Conservation (phyloP, 2,888 invertebrate genomes). For the Rotaria macrura region DNA sequence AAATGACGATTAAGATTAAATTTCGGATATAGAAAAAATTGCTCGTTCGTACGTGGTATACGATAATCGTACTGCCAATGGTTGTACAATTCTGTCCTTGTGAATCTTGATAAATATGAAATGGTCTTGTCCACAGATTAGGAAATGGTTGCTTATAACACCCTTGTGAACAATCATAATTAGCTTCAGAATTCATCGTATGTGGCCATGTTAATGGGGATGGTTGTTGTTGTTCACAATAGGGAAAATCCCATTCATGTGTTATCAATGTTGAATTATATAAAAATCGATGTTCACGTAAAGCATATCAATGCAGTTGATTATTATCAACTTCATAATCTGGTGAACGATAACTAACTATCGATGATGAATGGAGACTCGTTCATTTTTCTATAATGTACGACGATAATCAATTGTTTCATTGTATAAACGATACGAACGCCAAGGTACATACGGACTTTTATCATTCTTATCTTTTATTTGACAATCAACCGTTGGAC, state of each 20-base stretch:
- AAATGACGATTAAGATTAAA: conserved; percentile 9
- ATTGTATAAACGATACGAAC: background rate
- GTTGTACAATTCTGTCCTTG: background rate
- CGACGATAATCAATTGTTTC: conserved; percentile 5
- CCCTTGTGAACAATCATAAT: conserved; percentile 19
- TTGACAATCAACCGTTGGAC: conserved; percentile 8
- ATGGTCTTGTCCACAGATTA: background rate
- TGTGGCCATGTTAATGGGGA: conserved; percentile 14
- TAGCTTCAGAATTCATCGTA: background rate
- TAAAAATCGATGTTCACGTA: background rate
- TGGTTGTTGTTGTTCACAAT: background rate
- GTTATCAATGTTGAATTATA: background rate
- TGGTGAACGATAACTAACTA: conserved; percentile 4
- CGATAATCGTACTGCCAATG: background rate
- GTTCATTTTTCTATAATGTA: background rate
- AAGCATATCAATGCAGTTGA: background rate
- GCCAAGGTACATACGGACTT: conserved; percentile 10
- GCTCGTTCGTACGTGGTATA: background rate
- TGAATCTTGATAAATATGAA: conserved; percentile 1
- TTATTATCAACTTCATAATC: background rate
- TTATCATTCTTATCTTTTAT: background rate
- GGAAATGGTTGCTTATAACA: conserved; percentile 17
- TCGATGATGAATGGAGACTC: background rate
- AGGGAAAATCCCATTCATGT: background rate
- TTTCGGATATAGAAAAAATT: background rate